Evolutionary conservation across 2,888 invertebrate species (phyloP), one percentile per base, ranked within the genome.

Genomic region (Lordiphosa fenestrarum): DNA sequence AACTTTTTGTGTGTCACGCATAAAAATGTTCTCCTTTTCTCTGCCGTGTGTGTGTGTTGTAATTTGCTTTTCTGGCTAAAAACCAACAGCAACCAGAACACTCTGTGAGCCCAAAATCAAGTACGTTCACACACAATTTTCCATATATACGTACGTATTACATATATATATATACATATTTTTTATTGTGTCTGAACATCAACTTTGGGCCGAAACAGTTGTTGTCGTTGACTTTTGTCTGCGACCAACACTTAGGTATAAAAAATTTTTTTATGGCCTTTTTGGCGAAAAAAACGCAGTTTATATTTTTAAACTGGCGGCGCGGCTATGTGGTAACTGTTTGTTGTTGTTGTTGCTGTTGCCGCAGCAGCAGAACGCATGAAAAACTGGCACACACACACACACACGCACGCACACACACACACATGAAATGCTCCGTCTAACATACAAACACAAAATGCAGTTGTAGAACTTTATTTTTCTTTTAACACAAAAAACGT

Each of bases 211-310:
- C 61, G 69, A 61, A 71, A 68, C 55, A 64, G 58, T 57, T 55
- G 69, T 62, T 71, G 61, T 66, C 72, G 76, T 75, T 76, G 81
- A 73, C 81, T 80, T 67, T 73, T 76, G 60, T 65, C 54, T 65
- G 69, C 49, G 76, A 60, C 50, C 63, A 66, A 54, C 55, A 61
- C 77, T 73, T 73, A 3, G 25, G 25, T 30, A 30, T 4, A 60
- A 61, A 67, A 69, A 57, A 51, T 42, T 66, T 75, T 75, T 76
- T 76, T 73, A 80, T 76, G 68, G 67, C 67, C 66, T 77, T 77
- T 77, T 77, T 77, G 77, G 74, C 77, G 81, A 77, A 77, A 77
- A 76, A 81, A 73, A 71, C 81, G 81, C 81, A 81, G 77, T 77
- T 77, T 73, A 77, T 74, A 76, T 73, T 73, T 66, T 73, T 47